phyloP scores from a whole-genome alignment of 2,797 vertebrate genomes.

The Cheirogaleus major region DNA sequence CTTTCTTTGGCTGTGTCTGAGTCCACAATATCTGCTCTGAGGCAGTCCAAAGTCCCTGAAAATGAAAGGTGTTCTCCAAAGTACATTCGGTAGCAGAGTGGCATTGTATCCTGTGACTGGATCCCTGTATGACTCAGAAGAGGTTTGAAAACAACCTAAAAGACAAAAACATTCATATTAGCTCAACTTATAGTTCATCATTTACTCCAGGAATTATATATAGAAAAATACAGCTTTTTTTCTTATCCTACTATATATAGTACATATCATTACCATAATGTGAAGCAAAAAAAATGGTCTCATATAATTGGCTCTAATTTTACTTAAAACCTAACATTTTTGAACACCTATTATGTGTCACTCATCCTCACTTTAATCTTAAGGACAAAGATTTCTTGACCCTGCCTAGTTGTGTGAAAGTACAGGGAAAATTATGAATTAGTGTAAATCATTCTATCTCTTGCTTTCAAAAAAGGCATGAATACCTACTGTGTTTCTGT shows the following conservation, averaged over 20 bases:
- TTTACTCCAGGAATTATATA: not conserved
- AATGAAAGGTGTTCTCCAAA: slow-evolving; percentile 98
- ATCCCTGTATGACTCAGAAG: slow-evolving; percentile 96
- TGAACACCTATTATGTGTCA: not conserved
- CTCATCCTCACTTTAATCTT: not conserved
- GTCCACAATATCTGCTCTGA: slow-evolving; percentile 98
- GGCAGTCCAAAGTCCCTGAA: slow-evolving; percentile 97
- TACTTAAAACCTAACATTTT: not conserved
- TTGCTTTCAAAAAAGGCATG: not conserved
- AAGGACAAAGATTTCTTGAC: not conserved
- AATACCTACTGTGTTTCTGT: not conserved
- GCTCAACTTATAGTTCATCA: not conserved
- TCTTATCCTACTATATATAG: not conserved
- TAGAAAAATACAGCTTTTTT: not conserved
- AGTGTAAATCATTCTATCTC: not conserved
- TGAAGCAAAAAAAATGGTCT: not conserved
- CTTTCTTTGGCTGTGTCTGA: slow-evolving; percentile 98
- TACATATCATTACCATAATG: not conserved
- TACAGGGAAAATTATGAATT: not conserved
- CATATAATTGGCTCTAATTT: not conserved
- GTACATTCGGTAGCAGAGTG: slow-evolving; percentile 98
- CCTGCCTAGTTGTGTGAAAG: not conserved
- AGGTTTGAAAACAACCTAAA: slow-evolving; percentile 97
- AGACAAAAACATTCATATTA: slow-evolving; percentile 4
- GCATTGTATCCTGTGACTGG: slow-evolving; percentile 95